These are phyloP conservation scores for Listronotus oregonensis DNA, from an alignment of 1,140 invertebrate genomes.

Conservation along the genomic window DNA sequence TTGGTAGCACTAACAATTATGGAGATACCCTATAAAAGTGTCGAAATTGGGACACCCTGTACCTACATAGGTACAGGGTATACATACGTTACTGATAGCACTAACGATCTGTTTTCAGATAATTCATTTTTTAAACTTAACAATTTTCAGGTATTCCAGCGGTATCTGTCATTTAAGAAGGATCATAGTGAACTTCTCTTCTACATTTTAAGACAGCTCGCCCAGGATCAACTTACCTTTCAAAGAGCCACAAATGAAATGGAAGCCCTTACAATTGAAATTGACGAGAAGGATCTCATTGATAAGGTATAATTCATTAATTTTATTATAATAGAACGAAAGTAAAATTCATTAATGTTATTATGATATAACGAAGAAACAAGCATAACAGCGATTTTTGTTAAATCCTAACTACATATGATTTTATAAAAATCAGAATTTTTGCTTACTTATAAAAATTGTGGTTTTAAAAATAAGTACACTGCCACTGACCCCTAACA, in stretches of 20 bases:
- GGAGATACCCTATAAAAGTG: too few species aligned
- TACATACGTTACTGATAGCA: too few species aligned
- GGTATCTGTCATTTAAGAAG: slow-evolving; percentile 91
- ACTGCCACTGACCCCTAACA: too few species aligned
- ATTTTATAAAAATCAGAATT: too few species aligned
- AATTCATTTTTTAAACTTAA: too few species aligned
- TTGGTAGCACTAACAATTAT: too few species aligned
- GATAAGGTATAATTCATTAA: slow-evolving; percentile 69
- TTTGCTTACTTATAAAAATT: too few species aligned
- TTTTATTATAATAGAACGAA: not conserved
- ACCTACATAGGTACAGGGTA: too few species aligned
- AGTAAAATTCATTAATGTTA: slow-evolving; percentile 57
- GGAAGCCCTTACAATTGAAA: slow-evolving; percentile 77
- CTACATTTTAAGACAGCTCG: slow-evolving; percentile 92
- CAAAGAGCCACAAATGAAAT: slow-evolving; percentile 78
- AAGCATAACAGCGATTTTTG: not conserved
- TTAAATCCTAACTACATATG: too few species aligned
- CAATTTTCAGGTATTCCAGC: slow-evolving; percentile 79
- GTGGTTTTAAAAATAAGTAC: too few species aligned
- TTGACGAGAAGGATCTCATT: slow-evolving; percentile 88
- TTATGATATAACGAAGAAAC: not conserved
- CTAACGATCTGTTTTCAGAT: too few species aligned
- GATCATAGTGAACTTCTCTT: slow-evolving; percentile 96
- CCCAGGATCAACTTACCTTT: slow-evolving; percentile 88
- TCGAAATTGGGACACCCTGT: too few species aligned